phyloP scores from a whole-genome alignment of 2,797 vertebrate species.

The Melanogrammus aeglefinus region DNA sequence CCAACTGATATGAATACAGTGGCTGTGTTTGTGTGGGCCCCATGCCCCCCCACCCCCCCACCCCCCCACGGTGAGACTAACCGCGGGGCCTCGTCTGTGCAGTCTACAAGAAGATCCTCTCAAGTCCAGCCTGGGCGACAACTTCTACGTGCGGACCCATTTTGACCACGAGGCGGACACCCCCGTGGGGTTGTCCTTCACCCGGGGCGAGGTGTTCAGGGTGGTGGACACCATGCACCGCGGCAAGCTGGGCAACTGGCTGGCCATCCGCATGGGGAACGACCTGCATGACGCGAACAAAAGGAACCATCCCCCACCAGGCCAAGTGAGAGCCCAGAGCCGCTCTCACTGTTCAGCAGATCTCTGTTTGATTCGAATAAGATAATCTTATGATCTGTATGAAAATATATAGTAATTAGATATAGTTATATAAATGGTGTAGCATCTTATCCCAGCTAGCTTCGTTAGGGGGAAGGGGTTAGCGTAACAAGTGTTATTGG shows the following conservation, averaged over 20 bases:
- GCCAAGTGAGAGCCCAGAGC: constrained; percentile 59
- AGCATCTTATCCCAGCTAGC: too few relatives aligned
- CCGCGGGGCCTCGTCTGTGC: neutral
- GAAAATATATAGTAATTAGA: too few relatives aligned
- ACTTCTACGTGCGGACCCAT: constrained; percentile 93
- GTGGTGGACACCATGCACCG: constrained; percentile 91
- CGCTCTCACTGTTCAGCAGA: neutral
- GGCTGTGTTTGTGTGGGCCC: neutral
- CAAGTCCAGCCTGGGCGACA: constrained; percentile 85
- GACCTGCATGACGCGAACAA: constrained; percentile 89
- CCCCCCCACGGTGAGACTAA: too few relatives aligned
- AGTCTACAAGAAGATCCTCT: constrained; percentile 92
- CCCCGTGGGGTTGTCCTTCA: constrained; percentile 79
- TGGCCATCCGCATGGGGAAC: constrained; percentile 85
- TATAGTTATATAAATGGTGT: too few relatives aligned
- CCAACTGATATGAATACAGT: neutral
- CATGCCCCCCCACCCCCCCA: too few relatives aligned
- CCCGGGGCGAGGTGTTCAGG: constrained; percentile 89
- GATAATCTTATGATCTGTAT: neutral
- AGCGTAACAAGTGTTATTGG: too few relatives aligned
- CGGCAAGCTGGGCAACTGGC: constrained; percentile 85
- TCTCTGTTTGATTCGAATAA: neutral
- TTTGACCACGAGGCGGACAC: constrained; percentile 87
- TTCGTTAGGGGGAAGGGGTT: too few relatives aligned
- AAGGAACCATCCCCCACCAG: constrained; percentile 89